These are phyloP conservation scores for Lasius fuliginosus DNA, from an alignment of 2,888 invertebrate species.

Conservation along the genomic window DNA sequence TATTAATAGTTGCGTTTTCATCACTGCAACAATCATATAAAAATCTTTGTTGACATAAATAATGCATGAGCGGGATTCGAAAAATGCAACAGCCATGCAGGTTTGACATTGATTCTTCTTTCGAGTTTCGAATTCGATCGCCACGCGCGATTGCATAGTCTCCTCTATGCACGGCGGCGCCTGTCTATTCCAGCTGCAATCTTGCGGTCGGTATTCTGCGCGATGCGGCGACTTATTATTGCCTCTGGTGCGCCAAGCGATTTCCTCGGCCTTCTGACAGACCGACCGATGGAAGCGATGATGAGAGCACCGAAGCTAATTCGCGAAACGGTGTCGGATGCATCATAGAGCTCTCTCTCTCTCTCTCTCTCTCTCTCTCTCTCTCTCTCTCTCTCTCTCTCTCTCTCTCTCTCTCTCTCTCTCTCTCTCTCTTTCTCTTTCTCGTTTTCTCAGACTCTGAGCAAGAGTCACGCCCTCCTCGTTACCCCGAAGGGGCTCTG, in stretches of 20 bases:
- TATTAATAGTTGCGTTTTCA: too few species aligned
- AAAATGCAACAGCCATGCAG: not conserved
- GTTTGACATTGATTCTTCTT: not conserved
- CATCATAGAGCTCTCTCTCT: slow-evolving; percentile 63
- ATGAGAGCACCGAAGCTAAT: slow-evolving; percentile 68
- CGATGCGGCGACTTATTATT: slow-evolving; percentile 38
- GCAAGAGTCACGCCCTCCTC: slow-evolving; percentile 76
- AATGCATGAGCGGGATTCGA: not conserved
- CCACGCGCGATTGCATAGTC: not conserved
- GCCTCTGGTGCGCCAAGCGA: slow-evolving; percentile 59
- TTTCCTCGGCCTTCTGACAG: slow-evolving; percentile 52
- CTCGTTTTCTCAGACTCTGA: slow-evolving; percentile 62
- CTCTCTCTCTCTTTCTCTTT: slow-evolving; percentile 9
- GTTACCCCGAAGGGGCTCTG: slow-evolving; percentile 69
- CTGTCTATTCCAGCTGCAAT: slow-evolving; percentile 45
- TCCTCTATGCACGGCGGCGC: slow-evolving; percentile 25
- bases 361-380: slow-evolving; percentile 19
- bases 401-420: slow-evolving; percentile 10
- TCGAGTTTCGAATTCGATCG: slow-evolving; percentile 1
- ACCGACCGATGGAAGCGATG: slow-evolving; percentile 62
- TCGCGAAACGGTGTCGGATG: slow-evolving; percentile 76
- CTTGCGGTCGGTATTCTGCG: slow-evolving; percentile 36
- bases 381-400: slow-evolving; percentile 20
- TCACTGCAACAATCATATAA: too few species aligned
- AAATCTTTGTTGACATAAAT: not conserved